Evolutionary conservation across 2,888 invertebrate species (phyloP), one percentile per base, ranked within the genome.

Genomic region (Plusia festucae): DNA sequence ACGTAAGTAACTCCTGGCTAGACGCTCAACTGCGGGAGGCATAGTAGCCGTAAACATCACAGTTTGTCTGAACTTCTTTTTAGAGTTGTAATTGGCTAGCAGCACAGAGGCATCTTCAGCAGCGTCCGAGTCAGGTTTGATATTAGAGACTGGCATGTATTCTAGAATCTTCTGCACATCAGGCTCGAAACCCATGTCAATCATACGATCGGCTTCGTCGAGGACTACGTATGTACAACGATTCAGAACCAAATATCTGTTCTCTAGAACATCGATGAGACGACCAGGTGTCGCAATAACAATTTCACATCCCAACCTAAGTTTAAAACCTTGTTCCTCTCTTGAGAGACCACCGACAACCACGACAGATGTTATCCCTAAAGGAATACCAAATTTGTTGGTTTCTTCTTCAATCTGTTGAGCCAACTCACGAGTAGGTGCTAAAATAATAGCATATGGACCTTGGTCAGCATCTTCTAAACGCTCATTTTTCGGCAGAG

Each of bases 41-140:
- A 99, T 99, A 75, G 99, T 99, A 3, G 99, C 99, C 56, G 99
- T 99, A 93, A 99, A 99, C 99, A 99, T 99, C 89, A 99, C 99
- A 84, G 99, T 99, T 97, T 99, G 99, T 89, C 99, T 96, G 91
- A 98, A 99, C 91, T 99, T 99, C 90, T 99, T 98, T 91, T 99
- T 99, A 0, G 98, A 97, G 87, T 98, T 97, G 87, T 99, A 99
- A 92, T 99, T 99, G 34, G 97, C 98, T 92, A 99, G 96, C 62
- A 99, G 95, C 80, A 98, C 97, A 53, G 96, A 96, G 63, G 98
- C 98, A 91, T 99, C 99, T 94, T 99, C 99, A 0, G 99, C 99
- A 81, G 99, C 99, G 82, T 99, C 99, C 0, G 98, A 97, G 87
- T 99, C 99, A 0, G 99, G 99, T 90, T 99, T 99, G 66, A 99